A percentile compares a stretch with the other conserved stretches of the same genome.
phyloP scores from a whole-genome alignment of 2,888 invertebrate species.

The Ormyrus pomaceus region DNA sequence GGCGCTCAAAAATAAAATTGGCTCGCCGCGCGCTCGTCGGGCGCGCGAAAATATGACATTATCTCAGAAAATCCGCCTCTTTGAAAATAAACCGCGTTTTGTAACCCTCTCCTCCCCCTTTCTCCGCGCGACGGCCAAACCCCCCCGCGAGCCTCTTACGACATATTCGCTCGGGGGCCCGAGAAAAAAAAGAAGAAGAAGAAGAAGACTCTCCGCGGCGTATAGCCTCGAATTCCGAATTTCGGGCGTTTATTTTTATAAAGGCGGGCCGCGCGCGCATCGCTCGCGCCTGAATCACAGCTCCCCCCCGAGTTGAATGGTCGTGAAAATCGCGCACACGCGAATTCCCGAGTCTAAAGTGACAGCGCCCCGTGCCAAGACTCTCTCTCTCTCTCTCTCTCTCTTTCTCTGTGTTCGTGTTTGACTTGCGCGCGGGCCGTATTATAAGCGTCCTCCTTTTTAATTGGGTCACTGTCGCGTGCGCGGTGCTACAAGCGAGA shows the following conservation, averaged over 20 bases:
- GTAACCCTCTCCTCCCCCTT: not conserved
- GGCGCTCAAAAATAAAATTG: no score
- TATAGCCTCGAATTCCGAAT: not conserved
- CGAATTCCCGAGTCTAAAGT: constrained; percentile 24
- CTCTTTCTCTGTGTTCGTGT: not conserved
- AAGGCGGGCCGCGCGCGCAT: constrained; percentile 4
- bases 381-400: no score
- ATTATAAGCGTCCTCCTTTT: constrained; percentile 57
- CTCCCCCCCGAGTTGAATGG: constrained; percentile 41
- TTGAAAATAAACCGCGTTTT: constrained; percentile 3
- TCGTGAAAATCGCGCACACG: constrained; percentile 47
- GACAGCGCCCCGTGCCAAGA: constrained; percentile 35
- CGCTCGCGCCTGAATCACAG: constrained; percentile 6
- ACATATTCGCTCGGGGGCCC: no score
- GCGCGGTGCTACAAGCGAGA: not conserved
- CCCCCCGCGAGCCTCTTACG: no score
- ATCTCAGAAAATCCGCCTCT: not conserved
- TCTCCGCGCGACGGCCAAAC: no score
- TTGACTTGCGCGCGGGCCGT: not conserved
- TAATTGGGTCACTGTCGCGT: constrained; percentile 62
- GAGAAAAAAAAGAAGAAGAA: no score
- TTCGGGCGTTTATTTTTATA: constrained; percentile 32
- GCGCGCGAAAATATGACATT: no score
- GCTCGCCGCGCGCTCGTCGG: no score
- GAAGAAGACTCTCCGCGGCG: no score